Percentiles rank a stretch among this genome's conserved stretches.
Conservation (phyloP, 2,888 invertebrate genomes). For the Mesodorylaimus sp. region DNA sequence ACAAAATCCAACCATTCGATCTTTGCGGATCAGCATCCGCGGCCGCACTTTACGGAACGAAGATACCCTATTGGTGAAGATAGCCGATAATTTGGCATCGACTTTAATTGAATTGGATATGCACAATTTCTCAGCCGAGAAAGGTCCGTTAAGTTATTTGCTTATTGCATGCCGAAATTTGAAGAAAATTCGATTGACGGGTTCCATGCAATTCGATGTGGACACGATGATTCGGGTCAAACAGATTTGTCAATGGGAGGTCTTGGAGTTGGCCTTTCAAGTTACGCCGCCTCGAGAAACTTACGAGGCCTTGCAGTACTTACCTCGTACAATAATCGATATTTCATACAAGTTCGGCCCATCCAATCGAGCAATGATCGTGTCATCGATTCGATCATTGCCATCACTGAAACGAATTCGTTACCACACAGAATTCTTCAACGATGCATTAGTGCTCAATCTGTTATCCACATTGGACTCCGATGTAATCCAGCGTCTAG, state of each 20-base stretch:
- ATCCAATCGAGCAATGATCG: conserved; percentile 6
- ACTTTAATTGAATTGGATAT: background rate
- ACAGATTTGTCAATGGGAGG: conserved; percentile 1
- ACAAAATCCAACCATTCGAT: background rate
- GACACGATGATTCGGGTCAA: background rate
- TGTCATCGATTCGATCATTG: background rate
- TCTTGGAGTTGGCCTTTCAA: conserved; percentile 2
- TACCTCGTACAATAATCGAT: conserved; percentile 1
- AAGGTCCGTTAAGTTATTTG: background rate
- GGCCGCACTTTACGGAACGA: conserved; percentile 4
- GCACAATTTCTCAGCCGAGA: background rate
- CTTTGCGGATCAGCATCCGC: background rate
- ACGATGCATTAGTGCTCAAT: conserved; percentile 2
- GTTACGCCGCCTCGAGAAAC: conserved; percentile 9
- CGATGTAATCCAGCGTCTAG: background rate
- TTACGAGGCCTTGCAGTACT: conserved; percentile 5
- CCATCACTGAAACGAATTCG: background rate
- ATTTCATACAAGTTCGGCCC: conserved; percentile 4
- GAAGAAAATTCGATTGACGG: background rate
- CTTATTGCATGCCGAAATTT: background rate
- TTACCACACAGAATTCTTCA: conserved; percentile 9
- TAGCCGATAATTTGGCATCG: background rate
- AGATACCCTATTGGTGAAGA: background rate
- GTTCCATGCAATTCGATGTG: background rate
- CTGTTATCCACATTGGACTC: background rate